Conservation (phyloP, 2,797 vertebrate genomes). For the Brachyrhaphis roseni region DNA sequence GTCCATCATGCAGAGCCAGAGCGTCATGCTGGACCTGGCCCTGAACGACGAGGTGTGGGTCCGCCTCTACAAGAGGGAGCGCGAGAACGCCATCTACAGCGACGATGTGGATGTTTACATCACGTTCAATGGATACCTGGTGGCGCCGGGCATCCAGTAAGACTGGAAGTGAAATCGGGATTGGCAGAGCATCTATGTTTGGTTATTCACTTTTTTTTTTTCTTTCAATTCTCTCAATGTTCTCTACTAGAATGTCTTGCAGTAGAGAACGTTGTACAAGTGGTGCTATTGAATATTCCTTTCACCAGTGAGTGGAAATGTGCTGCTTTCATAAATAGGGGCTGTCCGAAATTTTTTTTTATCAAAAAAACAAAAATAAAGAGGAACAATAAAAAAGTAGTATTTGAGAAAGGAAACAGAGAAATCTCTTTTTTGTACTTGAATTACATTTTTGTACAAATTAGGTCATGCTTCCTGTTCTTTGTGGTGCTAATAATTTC, state of each 20-base stretch:
- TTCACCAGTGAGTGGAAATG: conserved; percentile 20
- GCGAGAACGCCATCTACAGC: conserved; percentile 94
- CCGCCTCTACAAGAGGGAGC: conserved; percentile 90
- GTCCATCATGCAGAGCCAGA: conserved; percentile 99
- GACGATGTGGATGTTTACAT: conserved; percentile 93
- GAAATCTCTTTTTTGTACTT: conserved; percentile 41
- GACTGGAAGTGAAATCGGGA: background rate
- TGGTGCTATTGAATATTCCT: conserved; percentile 41
- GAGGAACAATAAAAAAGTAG: conserved; percentile 5
- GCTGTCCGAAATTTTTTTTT: background rate
- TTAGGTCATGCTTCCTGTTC: background rate
- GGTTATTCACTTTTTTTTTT: conserved; percentile 11
- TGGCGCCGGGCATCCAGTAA: conserved; percentile 80
- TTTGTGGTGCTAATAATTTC: background rate
- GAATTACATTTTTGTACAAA: conserved; percentile 35
- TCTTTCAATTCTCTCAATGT: conserved; percentile 1
- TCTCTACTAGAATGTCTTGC: background rate
- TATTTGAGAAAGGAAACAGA: conserved; percentile 17
- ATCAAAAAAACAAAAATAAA: conserved; percentile 10
- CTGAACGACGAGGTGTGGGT: conserved; percentile 88
- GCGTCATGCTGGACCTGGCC: conserved; percentile 88
- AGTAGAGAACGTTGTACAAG: conserved; percentile 13
- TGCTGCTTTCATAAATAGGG: conserved; percentile 13
- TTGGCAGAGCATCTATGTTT: background rate
- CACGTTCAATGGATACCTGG: conserved; percentile 89